Conservation (phyloP, 2,113 vertebrate genomes). For the Cervus canadensis region DNA sequence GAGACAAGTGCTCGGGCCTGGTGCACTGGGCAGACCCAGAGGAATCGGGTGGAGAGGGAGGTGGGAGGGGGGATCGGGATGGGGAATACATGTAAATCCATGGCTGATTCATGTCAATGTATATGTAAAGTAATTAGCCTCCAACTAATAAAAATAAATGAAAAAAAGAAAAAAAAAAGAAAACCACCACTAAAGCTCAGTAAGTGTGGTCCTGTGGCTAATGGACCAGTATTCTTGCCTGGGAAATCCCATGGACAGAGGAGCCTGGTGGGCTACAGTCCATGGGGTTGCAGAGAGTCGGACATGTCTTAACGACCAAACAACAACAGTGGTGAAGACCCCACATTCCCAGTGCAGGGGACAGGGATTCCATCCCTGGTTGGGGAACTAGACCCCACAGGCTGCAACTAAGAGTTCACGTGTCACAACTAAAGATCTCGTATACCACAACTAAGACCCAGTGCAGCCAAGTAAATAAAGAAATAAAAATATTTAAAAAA, state of each 20-base stretch:
- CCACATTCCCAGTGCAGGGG: background rate
- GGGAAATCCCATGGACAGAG: background rate
- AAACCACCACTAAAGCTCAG: background rate
- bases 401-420: background rate
- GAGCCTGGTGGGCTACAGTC: background rate
- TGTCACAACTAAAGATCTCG: background rate
- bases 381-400: background rate
- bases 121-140: no score
- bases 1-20: no score
- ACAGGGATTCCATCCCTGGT: background rate
- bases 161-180: no score
- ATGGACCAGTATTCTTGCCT: background rate
- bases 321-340: background rate
- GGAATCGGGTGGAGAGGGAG: no score
- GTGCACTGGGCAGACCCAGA: no score
- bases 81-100: no score
- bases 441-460: background rate
- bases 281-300: accelerated
- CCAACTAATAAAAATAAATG: no score
- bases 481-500: background rate
- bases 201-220: background rate
- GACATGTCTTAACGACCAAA: background rate
- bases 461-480: background rate
- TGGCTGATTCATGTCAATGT: no score
- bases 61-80: no score